Conservation (phyloP, 2,888 invertebrate species). For the Glyphotaelius pellucidus region DNA sequence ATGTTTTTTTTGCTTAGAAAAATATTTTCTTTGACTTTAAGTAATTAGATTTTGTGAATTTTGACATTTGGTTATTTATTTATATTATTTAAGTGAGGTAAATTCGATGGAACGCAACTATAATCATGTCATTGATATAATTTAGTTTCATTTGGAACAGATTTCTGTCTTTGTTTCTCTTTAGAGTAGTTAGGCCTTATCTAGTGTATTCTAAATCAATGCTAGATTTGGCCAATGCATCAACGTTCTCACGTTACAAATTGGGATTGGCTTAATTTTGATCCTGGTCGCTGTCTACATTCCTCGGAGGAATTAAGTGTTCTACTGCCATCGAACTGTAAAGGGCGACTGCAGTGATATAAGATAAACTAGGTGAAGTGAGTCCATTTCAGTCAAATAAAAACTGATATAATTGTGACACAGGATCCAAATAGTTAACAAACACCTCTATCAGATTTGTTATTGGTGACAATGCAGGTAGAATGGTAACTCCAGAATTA, state of each 20-base stretch:
- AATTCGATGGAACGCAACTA: too few relatives aligned
- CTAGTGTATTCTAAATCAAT: background rate
- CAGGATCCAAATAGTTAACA: too few relatives aligned
- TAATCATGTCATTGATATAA: too few relatives aligned
- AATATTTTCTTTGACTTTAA: too few relatives aligned
- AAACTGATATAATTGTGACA: background rate
- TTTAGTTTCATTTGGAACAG: background rate
- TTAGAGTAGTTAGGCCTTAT: background rate
- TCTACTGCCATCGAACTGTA: background rate
- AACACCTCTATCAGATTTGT: background rate
- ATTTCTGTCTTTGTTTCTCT: background rate
- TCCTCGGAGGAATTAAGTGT: background rate
- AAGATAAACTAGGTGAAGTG: background rate
- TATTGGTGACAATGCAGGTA: background rate
- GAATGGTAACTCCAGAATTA: too few relatives aligned
- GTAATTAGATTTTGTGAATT: too few relatives aligned
- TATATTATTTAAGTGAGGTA: too few relatives aligned
- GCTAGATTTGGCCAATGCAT: background rate
- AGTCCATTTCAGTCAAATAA: background rate
- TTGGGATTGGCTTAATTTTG: slow-evolving; percentile 15
- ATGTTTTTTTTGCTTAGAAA: too few relatives aligned
- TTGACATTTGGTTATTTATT: too few relatives aligned
- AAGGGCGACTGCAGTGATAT: background rate
- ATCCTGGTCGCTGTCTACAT: background rate
- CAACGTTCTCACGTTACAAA: background rate